Conservation (phyloP, 2,113 vertebrate genomes). For the Paradoxurus hermaphroditus region DNA sequence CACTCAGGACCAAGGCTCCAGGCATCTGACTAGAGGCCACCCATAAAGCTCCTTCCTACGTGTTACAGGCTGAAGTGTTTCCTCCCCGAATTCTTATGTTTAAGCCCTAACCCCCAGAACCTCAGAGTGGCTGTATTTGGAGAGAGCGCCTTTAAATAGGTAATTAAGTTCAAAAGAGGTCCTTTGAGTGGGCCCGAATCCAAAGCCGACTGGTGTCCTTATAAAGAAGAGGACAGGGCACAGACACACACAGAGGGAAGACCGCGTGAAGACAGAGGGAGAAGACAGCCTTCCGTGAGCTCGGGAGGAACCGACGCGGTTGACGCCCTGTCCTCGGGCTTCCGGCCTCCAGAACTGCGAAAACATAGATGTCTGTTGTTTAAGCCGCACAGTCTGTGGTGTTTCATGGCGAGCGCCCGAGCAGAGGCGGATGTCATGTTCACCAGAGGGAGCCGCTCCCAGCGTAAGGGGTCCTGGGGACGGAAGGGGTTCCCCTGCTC, state of each 20-base stretch:
- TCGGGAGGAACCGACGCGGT: background rate
- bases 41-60: background rate
- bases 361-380: background rate
- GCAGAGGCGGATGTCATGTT: rapidly evolving
- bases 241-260: background rate
- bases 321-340: background rate
- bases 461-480: background rate
- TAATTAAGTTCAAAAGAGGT: background rate
- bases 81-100: background rate
- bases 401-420: rapidly evolving
- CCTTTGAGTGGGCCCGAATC: background rate
- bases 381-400: background rate
- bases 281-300: rapidly evolving
- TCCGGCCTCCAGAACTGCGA: background rate
- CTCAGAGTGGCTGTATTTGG: background rate
- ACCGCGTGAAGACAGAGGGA: rapidly evolving
- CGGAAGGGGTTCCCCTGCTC: no score
- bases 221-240: background rate
- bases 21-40: background rate
- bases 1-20: background rate
- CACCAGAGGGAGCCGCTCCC: background rate
- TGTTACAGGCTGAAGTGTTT: background rate
- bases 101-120: background rate
- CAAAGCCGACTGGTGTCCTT: background rate
- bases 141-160: background rate